Evolutionary conservation across 2,797 vertebrate genomes (phyloP).

Genomic region (Dendrocincla tyrannina): DNA sequence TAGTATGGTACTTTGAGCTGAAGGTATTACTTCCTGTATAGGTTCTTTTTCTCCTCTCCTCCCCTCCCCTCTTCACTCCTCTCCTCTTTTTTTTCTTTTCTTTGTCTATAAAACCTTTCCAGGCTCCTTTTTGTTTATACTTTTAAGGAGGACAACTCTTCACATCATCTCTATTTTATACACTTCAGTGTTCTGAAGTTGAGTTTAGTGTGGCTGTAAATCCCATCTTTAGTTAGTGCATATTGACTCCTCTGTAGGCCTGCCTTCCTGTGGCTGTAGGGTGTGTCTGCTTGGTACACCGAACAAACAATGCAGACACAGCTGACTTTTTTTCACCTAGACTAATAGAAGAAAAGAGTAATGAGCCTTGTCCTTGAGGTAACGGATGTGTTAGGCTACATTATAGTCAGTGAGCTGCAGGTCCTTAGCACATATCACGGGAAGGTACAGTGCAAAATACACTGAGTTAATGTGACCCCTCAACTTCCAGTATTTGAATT

Average conservation of each 20-base stretch:
- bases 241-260: rapidly evolving
- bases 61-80: too few relatives aligned
- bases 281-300: neutral
- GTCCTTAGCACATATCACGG: neutral
- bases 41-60: neutral
- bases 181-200: neutral
- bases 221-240: neutral
- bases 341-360: neutral
- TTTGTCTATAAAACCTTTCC: neutral
- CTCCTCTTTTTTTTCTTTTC: neutral
- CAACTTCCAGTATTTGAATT: neutral
- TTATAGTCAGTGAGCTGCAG: neutral
- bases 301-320: rapidly evolving
- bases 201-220: rapidly evolving
- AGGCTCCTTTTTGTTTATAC: neutral
- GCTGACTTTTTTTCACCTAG: neutral
- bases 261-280: neutral
- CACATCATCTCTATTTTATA: neutral
- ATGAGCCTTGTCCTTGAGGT: neutral
- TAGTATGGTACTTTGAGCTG: neutral
- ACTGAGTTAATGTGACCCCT: neutral
- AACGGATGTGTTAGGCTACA: neutral
- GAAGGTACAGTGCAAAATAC: neutral
- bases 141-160: neutral
- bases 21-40: neutral